Evolutionary conservation across 2,888 invertebrate genomes (phyloP).

Genomic region (Apodemia mormo): DNA sequence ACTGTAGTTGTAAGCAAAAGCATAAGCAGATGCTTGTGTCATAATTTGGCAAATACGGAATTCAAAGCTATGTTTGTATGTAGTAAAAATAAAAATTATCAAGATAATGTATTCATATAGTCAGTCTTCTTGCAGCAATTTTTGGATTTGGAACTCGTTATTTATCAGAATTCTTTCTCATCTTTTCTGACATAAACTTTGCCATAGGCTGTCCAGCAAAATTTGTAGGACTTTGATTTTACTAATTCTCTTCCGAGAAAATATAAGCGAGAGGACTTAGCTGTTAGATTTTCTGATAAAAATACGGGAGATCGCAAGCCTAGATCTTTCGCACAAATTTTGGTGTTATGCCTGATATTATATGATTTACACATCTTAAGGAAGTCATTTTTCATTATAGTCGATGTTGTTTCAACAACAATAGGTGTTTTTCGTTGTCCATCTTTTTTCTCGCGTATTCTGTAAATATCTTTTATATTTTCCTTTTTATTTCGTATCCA

Average conservation of each 20-base stretch:
- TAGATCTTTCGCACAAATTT: slow-evolving; percentile 20
- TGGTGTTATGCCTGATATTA: no score
- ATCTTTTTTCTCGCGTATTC: slow-evolving; percentile 15
- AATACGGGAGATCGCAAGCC: slow-evolving; percentile 29
- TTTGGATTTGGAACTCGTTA: not conserved
- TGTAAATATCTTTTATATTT: slow-evolving; percentile 32
- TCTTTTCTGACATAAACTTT: slow-evolving; percentile 16
- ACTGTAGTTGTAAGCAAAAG: no score
- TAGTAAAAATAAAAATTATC: no score
- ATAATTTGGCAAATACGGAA: no score
- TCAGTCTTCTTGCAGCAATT: not conserved
- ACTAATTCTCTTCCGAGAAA: slow-evolving; percentile 24
- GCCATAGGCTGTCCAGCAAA: slow-evolving; percentile 17
- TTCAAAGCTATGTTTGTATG: no score
- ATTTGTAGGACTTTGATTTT: slow-evolving; percentile 11
- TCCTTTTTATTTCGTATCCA: slow-evolving; percentile 17
- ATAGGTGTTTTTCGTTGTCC: slow-evolving; percentile 25
- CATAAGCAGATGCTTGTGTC: no score
- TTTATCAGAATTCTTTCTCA: not conserved
- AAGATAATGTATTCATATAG: no score
- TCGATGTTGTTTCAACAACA: slow-evolving; percentile 32
- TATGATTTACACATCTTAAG: slow-evolving; percentile 27
- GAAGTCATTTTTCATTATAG: slow-evolving; percentile 29
- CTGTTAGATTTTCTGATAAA: slow-evolving; percentile 33
- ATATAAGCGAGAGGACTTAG: slow-evolving; percentile 30